phyloP scores from a whole-genome alignment of 1,140 invertebrate genomes.

The Drosophila persimilis region DNA sequence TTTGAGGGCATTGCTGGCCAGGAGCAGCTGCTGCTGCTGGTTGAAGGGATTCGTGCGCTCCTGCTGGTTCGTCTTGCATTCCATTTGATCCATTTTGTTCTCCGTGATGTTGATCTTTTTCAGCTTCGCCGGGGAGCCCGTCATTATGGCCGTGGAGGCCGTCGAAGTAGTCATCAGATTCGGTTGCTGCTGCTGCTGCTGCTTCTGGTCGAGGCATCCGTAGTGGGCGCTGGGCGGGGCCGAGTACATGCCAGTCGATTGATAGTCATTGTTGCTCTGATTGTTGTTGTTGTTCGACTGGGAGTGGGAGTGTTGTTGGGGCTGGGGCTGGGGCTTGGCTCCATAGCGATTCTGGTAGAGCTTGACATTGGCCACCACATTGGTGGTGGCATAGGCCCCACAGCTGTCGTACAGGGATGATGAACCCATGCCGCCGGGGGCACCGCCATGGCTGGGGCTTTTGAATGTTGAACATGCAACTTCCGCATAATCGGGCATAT shows the following conservation, averaged over 20 bases:
- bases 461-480: slow-evolving; percentile 83
- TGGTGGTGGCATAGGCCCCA: slow-evolving; percentile 83
- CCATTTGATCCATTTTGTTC: slow-evolving; percentile 80
- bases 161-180: slow-evolving; percentile 77
- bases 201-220: slow-evolving; percentile 58
- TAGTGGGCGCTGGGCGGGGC: slow-evolving; percentile 80
- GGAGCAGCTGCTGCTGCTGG: slow-evolving; percentile 73
- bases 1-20: slow-evolving; percentile 77
- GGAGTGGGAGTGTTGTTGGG: slow-evolving; percentile 11
- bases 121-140: slow-evolving; percentile 62
- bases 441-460: slow-evolving; percentile 64
- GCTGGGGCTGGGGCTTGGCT: slow-evolving; percentile 43
- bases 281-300: slow-evolving; percentile 49
- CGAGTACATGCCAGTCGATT: slow-evolving; percentile 76
- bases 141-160: slow-evolving; percentile 70
- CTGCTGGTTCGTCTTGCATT: slow-evolving; percentile 23
- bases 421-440: slow-evolving; percentile 17
- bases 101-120: slow-evolving; percentile 82
- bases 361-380: slow-evolving; percentile 82
- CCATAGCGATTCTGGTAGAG: slow-evolving; percentile 81
- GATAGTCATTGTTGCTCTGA: slow-evolving; percentile 63
- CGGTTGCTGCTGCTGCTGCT: slow-evolving; percentile 40
- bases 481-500: slow-evolving; percentile 84
- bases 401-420: slow-evolving; percentile 82
- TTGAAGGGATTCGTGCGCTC: slow-evolving; percentile 74